Evolutionary conservation across 2,113 vertebrate genomes (phyloP), one percentile per base, ranked within the genome.

Genomic region (Alligator mississippiensis): DNA sequence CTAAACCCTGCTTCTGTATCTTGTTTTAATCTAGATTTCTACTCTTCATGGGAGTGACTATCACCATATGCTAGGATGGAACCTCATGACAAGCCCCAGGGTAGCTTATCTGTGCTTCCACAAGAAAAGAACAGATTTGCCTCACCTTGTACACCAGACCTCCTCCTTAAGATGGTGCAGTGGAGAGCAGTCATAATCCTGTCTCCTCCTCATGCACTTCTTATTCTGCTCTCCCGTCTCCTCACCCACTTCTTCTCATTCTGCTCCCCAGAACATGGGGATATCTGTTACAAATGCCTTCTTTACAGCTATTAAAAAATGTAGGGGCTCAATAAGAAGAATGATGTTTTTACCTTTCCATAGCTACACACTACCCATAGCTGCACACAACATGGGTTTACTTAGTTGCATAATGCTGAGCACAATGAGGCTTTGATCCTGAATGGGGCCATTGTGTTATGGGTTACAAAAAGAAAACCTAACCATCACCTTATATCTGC

Each of bases 341-440:
- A 1, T 19, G 16, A 58, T 15, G 47, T 11, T 38, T 21, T 8
- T 61, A 0, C 8, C 19, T 27, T 34, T 55, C 89, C 12, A 24
- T 54, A 28, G 22, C 25, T 85, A n/a, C 55, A 68, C 47, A 47
- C 47, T 47, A 47, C 47, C 47, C n/a, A 84, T 4, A 76, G 55
- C 38, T 0, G 0, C 6, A 80, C 1, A 0, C 13, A 30, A 61
- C 27, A 74, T 77, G 61, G 28, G 47, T 47, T 28, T 34, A 64
- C 28, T 11, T 63, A 60, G n/a, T 55, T 62, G 27, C 34, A 66
- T n/a, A 77, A 68, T 30, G 79, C 1, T 2, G 17, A 81, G 24
- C 54, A 81, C 18, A 47, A 3, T 6, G 21, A 54, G 3, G 3
- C 80, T 11, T 63, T 82, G 83, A 80, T 47, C 54, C 24, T 11